Percentiles rank a stretch among this genome's conserved stretches.
phyloP scores from a whole-genome alignment of 1,140 invertebrate species.

The Neodiprion lecontei region DNA sequence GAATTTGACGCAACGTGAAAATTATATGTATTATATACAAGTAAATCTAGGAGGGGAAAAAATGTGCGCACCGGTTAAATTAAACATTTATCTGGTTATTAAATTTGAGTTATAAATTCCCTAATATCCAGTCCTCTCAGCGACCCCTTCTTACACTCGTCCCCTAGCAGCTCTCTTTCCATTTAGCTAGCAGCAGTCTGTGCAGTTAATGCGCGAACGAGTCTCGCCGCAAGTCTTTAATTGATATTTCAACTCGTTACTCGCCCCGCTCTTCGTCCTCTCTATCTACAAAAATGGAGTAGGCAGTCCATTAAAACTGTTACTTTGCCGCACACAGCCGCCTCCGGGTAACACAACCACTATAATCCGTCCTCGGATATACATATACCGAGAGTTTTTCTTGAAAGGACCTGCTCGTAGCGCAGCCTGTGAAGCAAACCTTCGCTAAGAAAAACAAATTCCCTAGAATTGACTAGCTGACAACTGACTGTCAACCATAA shows the following conservation, averaged over 20 bases:
- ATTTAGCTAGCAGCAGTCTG: not conserved
- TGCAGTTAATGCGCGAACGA: no score
- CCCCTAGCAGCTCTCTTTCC: not conserved
- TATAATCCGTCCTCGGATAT: not conserved
- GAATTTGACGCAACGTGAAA: not conserved
- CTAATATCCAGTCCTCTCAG: no score
- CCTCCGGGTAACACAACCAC: no score
- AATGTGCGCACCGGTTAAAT: no score
- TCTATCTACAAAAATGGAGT: not conserved
- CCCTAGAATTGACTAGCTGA: no score
- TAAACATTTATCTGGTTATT: no score
- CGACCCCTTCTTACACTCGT: no score
- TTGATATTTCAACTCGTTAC: not conserved
- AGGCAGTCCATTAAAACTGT: not conserved
- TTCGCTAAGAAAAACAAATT: no score
- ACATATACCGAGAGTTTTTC: slow-evolving; percentile 24
- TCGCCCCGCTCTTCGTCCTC: not conserved
- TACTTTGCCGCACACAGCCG: not conserved
- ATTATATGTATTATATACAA: not conserved
- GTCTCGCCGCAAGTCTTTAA: not conserved
- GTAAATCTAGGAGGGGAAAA: no score
- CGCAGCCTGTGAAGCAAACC: no score
- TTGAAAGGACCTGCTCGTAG: not conserved
- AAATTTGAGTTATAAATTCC: no score
- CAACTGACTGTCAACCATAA: no score